phyloP scores from a whole-genome alignment of 2,113 vertebrate genomes.

The Panurus biarmicus region DNA sequence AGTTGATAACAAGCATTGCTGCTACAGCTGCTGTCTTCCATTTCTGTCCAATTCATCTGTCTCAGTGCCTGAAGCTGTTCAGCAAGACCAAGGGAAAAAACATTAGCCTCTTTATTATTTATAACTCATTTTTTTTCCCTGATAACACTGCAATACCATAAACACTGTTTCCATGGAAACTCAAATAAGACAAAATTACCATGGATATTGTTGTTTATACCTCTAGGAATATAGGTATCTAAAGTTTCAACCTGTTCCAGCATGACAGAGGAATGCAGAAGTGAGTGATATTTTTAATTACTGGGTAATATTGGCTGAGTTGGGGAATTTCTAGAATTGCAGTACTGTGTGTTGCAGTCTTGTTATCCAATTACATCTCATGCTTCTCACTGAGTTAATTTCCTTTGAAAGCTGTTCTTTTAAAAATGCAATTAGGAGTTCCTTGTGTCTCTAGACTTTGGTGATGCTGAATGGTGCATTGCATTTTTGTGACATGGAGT shows the following conservation, averaged over 20 bases:
- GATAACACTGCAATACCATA: constrained; percentile 61
- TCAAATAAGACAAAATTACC: constrained; percentile 48
- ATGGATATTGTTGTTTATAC: constrained; percentile 45
- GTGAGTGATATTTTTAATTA: constrained; percentile 39
- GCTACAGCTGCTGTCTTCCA: constrained; percentile 55
- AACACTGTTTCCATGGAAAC: constrained; percentile 73
- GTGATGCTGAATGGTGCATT: background rate
- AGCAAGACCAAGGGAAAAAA: constrained; percentile 64
- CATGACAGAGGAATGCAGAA: constrained; percentile 4
- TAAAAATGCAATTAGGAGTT: background rate
- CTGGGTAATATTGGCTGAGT: background rate
- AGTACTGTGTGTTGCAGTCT: background rate
- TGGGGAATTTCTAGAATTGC: background rate
- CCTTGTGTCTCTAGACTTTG: background rate
- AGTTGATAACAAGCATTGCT: constrained; percentile 24
- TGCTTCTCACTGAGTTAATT: background rate
- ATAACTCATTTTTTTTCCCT: constrained; percentile 50
- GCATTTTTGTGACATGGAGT: background rate
- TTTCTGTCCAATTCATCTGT: constrained; percentile 56
- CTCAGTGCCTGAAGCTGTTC: constrained; percentile 57
- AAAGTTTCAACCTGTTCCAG: constrained; percentile 19
- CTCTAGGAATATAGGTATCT: constrained; percentile 51
- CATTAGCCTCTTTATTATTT: constrained; percentile 71
- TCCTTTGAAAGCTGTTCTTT: background rate
- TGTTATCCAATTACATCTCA: background rate